Percentiles rank a stretch among this genome's conserved stretches.
phyloP scores from a whole-genome alignment of 2,113 vertebrate genomes.

The Dolichotis patagonum region DNA sequence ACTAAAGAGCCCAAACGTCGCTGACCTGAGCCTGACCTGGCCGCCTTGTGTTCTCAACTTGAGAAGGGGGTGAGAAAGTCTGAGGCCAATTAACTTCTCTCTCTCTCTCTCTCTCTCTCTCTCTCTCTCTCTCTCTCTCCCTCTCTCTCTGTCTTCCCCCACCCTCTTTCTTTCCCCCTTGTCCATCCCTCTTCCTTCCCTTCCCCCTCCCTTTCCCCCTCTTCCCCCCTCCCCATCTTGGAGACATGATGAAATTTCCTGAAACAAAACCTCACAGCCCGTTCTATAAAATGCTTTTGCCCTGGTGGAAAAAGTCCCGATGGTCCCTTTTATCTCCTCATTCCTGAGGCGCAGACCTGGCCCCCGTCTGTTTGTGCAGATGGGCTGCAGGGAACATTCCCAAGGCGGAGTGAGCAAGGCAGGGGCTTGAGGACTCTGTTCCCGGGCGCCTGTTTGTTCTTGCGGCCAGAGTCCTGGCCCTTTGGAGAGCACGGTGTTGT shows the following conservation, averaged over 20 bases:
- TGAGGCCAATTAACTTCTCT: slow-evolving; percentile 86
- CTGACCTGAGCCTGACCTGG: slow-evolving; percentile 88
- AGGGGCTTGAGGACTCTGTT: slow-evolving; percentile 58
- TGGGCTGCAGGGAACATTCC: slow-evolving; percentile 91
- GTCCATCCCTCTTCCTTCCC: not conserved
- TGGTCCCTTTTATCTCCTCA: slow-evolving; percentile 88
- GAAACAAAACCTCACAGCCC: slow-evolving; percentile 88
- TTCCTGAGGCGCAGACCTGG: slow-evolving; percentile 90
- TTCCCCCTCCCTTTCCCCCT: slow-evolving; percentile 55
- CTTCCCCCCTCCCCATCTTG: slow-evolving; percentile 78
- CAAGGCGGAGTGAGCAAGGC: slow-evolving; percentile 85
- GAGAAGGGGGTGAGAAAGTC: slow-evolving; percentile 85
- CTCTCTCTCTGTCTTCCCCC: too few relatives aligned
- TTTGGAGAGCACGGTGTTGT: slow-evolving; percentile 72
- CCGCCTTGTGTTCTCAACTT: slow-evolving; percentile 86
- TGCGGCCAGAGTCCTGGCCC: slow-evolving; percentile 81
- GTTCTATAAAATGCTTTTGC: slow-evolving; percentile 88
- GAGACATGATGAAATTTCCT: slow-evolving; percentile 92
- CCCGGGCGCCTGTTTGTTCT: slow-evolving; percentile 78
- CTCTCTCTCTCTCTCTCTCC: too few relatives aligned
- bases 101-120: not conserved
- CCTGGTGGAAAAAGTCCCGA: slow-evolving; percentile 89
- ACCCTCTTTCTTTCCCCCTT: too few relatives aligned
- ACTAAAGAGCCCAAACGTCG: slow-evolving; percentile 86
- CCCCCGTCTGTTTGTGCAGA: slow-evolving; percentile 88